A percentile compares a stretch with the other conserved stretches of the same genome.
phyloP scores from a whole-genome alignment of 2,113 vertebrate species.

The Indicator maculatus region DNA sequence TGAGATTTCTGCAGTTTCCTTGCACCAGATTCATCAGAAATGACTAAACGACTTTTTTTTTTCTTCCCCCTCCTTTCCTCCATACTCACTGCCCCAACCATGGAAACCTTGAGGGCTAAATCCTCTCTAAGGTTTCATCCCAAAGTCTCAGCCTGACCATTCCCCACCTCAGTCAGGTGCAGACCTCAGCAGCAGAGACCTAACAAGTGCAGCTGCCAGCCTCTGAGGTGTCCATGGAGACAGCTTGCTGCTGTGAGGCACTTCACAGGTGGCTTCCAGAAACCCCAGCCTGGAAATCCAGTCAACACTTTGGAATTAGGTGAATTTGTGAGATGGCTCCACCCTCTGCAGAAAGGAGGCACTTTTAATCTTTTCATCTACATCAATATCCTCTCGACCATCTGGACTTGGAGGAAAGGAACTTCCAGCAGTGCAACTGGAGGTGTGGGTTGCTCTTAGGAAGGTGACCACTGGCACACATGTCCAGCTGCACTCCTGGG shows the following conservation, averaged over 20 bases:
- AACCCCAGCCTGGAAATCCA: not conserved
- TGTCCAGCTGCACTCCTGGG: conserved; percentile 49
- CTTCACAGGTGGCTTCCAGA: not conserved
- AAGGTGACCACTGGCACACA: not conserved
- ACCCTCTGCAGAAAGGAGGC: not conserved
- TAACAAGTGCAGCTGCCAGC: not conserved
- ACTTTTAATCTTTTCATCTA: not conserved
- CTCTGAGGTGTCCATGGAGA: not conserved
- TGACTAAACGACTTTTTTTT: not conserved
- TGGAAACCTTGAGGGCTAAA: not conserved
- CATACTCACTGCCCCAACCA: not conserved
- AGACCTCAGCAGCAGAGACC: not conserved
- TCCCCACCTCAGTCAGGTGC: not conserved
- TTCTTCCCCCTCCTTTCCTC: not conserved
- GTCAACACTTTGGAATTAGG: not conserved
- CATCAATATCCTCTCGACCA: not conserved
- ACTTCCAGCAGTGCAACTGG: not conserved
- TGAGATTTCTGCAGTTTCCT: not conserved
- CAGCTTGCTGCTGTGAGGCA: not conserved
- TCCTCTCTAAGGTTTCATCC: not conserved
- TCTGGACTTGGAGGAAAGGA: not conserved
- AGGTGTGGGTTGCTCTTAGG: not conserved
- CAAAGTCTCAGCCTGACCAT: not conserved
- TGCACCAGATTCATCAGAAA: not conserved
- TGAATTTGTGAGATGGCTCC: not conserved